Evolutionary conservation across 1,140 invertebrate species (phyloP).

Genomic region (Drosophila pallidifrons): DNA sequence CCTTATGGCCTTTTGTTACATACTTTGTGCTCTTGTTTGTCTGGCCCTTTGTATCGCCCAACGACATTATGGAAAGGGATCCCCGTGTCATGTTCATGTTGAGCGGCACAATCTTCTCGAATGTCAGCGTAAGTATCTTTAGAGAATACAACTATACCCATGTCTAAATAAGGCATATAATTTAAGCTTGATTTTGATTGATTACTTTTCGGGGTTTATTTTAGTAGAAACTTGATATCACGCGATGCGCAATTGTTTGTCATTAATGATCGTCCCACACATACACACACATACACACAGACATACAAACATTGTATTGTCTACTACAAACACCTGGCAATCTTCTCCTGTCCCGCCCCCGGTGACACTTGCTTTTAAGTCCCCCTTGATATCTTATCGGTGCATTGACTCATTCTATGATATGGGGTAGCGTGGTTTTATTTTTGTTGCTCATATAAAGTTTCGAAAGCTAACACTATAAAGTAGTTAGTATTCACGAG

Average conservation of each 20-base stretch:
- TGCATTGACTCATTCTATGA: slow-evolving; percentile 25
- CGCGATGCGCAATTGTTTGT: slow-evolving; percentile 12
- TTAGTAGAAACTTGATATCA: slow-evolving; percentile 13
- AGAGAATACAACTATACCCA: background rate
- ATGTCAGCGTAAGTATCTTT: slow-evolving; percentile 94
- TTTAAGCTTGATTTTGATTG: slow-evolving; percentile 18
- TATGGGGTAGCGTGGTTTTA: slow-evolving; percentile 19
- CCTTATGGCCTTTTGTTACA: slow-evolving; percentile 91
- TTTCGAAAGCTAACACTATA: background rate
- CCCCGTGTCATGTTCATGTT: slow-evolving; percentile 94
- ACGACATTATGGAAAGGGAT: slow-evolving; percentile 91
- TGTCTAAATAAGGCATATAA: slow-evolving; percentile 7
- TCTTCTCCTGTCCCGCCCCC: background rate
- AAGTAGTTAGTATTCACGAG: background rate
- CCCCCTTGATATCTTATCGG: slow-evolving; percentile 4
- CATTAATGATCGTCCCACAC: slow-evolving; percentile 13
- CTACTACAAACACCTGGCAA: no score
- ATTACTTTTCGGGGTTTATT: background rate
- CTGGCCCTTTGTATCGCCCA: slow-evolving; percentile 92
- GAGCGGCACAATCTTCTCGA: slow-evolving; percentile 96
- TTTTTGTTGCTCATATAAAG: background rate
- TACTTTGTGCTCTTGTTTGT: slow-evolving; percentile 90
- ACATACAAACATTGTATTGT: background rate
- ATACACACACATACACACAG: background rate
- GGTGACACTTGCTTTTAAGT: background rate